Base-by-base conservation (phyloP, 2,113 vertebrate species). In the Cyprinus carpio region DNA sequence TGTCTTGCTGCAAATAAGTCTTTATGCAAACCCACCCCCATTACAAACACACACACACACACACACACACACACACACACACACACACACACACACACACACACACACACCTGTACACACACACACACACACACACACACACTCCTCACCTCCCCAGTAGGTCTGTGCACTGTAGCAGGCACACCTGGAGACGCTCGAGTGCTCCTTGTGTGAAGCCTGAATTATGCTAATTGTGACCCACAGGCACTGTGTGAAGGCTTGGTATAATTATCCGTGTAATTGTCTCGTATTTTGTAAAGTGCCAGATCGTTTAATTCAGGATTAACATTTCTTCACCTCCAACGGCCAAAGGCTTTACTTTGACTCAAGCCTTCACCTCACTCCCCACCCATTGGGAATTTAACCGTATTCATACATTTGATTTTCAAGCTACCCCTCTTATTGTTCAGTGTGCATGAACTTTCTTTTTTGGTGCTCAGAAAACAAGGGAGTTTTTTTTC, bases 201-300 rank as follows among this genome's bases (percentile, higher is more conserved):
- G 77, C 56, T 87, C 87, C 77, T 88, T 87, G 87, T 90, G 89
- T 88, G 88, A 90, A 88, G 82, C 82, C 83, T 84, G 88, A 83
- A 90, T 90, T 89, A 89, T 92, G 93, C 89, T 94, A 94, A 93
- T 92, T 94, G 91, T 92, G 93, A 95, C 92, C 92, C 75, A 91
- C 90, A 90, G 92, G 91, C 90, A 88, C 89, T 84, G 89, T 91
- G 92, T 91, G 91, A 90, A 93, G 89, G 90, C 93, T 92, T 89
- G 89, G 90, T 93, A 92, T 95, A 94, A 95, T 94, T 94, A 94
- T 93, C 92, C 89, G 87, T 93, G 92, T 94, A 94, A 95, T 94
- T 93, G 93, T 93, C 87, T 90, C 90, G 92, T 94, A 93, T 93
- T 95, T 95, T 95, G 93, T 93, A 94, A 94, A 94, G 94, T 94